Percentiles rank a stretch among this genome's conserved stretches.
These are phyloP conservation scores for Karalla daura DNA, from an alignment of 2,797 vertebrate genomes.

Conservation along the genomic window DNA sequence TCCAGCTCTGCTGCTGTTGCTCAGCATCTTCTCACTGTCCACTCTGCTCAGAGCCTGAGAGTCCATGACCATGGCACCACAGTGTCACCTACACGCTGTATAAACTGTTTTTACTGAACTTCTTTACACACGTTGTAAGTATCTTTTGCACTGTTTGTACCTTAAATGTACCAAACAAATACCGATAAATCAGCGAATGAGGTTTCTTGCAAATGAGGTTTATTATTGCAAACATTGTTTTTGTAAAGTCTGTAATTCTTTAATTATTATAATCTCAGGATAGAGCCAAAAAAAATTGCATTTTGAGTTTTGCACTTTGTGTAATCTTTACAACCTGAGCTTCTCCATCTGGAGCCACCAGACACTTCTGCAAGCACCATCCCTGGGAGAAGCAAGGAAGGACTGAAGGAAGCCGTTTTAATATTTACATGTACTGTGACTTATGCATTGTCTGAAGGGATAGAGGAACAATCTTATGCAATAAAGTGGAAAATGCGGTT, in stretches of 20 bases:
- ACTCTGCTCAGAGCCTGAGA: slow-evolving; percentile 26
- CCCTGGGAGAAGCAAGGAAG: background rate
- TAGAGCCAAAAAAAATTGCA: background rate
- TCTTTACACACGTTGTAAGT: background rate
- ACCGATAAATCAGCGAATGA: too few species aligned
- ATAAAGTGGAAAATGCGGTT: slow-evolving; percentile 1
- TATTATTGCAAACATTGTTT: background rate
- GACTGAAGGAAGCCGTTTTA: too few species aligned
- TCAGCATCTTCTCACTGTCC: slow-evolving; percentile 27
- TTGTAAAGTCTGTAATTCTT: background rate
- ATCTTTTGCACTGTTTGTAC: slow-evolving; percentile 30
- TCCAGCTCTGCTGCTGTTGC: slow-evolving; percentile 55
- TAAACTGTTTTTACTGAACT: slow-evolving; percentile 2
- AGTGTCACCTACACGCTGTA: slow-evolving; percentile 12
- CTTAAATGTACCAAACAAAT: background rate
- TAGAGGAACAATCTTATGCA: background rate
- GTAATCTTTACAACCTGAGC: background rate
- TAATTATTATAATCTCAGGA: background rate
- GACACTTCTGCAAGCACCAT: background rate
- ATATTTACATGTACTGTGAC: slow-evolving; percentile 2
- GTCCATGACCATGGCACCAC: slow-evolving; percentile 13
- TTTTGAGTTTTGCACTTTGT: background rate
- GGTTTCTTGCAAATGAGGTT: background rate
- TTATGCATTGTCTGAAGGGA: background rate
- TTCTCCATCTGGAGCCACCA: background rate